Evolutionary conservation across 1,140 invertebrate species (phyloP), one percentile per base, ranked within the genome.

Genomic region (Saxidomus purpurata): DNA sequence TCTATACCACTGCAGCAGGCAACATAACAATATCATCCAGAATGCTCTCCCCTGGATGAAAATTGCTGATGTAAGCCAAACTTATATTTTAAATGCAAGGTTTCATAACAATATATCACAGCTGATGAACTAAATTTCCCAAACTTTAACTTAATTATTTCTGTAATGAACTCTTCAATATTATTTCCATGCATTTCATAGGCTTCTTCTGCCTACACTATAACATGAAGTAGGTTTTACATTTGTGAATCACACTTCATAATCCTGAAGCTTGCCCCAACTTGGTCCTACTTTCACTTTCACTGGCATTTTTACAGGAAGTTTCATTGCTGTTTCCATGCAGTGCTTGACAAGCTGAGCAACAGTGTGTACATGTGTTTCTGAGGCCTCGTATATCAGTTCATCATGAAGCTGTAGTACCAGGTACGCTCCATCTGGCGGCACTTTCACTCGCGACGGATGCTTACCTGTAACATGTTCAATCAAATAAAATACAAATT

Each of bases 331-430:
- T 83, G 97, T 96, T 94, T 99, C 98, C 98, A 99, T 99, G 22
- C 97, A 96, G 34, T 97, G 94, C 93, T 97, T 97, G 25, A 99
- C 95, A 55, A 98, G 96, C 85, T 94, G 94, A 0, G 97, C 97
- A 25, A 98, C 97, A 90, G 96, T 93, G 13, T 96, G 93, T 28
- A 98, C 94, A 94, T 97, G 96, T 19, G 96, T 94, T 34, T 92
- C 38, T 28, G 92, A 22, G 17, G 99, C 98, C 97, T 99, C 99
- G 94, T 98, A 99, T 36, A 99, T 97, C 0, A 99, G 96, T 97
- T 99, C 99, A 96, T 99, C 99, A 94, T 99, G 99, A 90, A 99
- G 96, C 94, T 99, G 98, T 52, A 99, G 96, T 3, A 99, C 97
- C 28, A 99, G 96, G 89, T 97, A 97, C 0, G 97, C 97, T 47